Evolutionary conservation across 92 coral and sea anemone species (phyloP).

Genomic region (Meandrina meandrites): DNA sequence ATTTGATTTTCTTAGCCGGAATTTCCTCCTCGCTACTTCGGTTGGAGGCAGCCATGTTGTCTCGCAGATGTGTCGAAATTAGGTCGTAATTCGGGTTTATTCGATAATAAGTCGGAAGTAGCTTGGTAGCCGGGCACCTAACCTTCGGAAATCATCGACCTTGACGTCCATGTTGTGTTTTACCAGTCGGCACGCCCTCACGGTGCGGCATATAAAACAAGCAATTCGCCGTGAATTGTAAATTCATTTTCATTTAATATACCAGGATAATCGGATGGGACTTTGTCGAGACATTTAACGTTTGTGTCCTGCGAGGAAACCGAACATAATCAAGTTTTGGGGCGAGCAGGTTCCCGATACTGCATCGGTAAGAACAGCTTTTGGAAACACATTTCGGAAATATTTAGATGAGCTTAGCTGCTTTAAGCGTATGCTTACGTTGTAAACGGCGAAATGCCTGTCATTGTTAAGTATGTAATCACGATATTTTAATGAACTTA

Average conservation of each 20-base stretch:
- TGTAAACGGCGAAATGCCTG: conserved; percentile 21
- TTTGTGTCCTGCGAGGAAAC: background rate
- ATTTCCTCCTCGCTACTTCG: background rate
- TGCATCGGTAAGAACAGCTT: conserved; percentile 28
- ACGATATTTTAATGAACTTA: conserved; percentile 9
- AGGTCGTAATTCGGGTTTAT: background rate
- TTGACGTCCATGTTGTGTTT: conserved; percentile 44
- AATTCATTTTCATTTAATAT: conserved; percentile 17
- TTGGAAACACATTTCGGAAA: conserved; percentile 22
- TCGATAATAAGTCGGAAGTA: conserved; percentile 21
- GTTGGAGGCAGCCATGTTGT: conserved; percentile 3
- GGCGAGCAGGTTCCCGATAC: conserved; percentile 32
- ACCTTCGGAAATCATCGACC: conserved; percentile 27
- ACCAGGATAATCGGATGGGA: conserved; percentile 31
- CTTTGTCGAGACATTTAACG: conserved; percentile 19
- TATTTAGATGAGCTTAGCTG: conserved; percentile 2
- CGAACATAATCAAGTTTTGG: conserved; percentile 12
- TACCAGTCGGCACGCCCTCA: conserved; percentile 50
- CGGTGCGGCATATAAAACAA: conserved; percentile 28
- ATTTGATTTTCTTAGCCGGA: conserved; percentile 55
- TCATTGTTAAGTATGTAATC: conserved; percentile 21
- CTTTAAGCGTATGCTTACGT: conserved; percentile 3
- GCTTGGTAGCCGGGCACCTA: conserved; percentile 42
- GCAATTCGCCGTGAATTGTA: conserved; percentile 27
- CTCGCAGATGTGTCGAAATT: background rate